Conservation (phyloP, 2,888 invertebrate species). For the Amitus sp. region DNA sequence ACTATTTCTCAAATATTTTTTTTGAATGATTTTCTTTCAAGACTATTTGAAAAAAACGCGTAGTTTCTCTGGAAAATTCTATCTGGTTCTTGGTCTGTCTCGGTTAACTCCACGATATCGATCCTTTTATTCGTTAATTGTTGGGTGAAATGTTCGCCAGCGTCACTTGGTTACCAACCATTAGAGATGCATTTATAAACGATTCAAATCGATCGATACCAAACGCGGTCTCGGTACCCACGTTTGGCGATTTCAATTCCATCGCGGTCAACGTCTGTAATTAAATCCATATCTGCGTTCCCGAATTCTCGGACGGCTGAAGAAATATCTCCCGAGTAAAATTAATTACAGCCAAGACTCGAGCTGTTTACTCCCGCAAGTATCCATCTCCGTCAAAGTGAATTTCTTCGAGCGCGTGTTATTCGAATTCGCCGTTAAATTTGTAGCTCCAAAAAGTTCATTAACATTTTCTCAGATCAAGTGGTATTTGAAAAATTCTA, state of each 20-base stretch:
- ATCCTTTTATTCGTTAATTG: background rate
- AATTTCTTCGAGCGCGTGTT: no score
- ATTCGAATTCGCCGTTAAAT: no score
- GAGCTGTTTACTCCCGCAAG: no score
- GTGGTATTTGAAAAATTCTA: slow-evolving; percentile 14
- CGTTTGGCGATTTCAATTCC: slow-evolving; percentile 29
- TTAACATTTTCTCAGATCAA: background rate
- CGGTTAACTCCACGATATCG: no score
- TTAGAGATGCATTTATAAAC: slow-evolving; percentile 31
- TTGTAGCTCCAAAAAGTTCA: no score
- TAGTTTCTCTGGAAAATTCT: no score
- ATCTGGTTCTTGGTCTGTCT: no score
- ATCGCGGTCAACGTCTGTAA: slow-evolving; percentile 31
- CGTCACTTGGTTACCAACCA: slow-evolving; percentile 28
- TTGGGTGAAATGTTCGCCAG: slow-evolving; percentile 25
- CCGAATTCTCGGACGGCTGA: background rate
- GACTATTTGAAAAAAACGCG: no score
- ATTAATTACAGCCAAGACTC: no score
- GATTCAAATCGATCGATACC: slow-evolving; percentile 25
- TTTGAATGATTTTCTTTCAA: no score
- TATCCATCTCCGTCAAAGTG: no score
- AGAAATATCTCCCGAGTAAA: background rate
- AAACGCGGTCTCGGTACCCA: slow-evolving; percentile 28
- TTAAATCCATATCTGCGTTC: slow-evolving; percentile 17
- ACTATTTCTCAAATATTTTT: no score